phyloP scores from a whole-genome alignment of 2,888 invertebrate genomes.

The Trichacis sp. region DNA sequence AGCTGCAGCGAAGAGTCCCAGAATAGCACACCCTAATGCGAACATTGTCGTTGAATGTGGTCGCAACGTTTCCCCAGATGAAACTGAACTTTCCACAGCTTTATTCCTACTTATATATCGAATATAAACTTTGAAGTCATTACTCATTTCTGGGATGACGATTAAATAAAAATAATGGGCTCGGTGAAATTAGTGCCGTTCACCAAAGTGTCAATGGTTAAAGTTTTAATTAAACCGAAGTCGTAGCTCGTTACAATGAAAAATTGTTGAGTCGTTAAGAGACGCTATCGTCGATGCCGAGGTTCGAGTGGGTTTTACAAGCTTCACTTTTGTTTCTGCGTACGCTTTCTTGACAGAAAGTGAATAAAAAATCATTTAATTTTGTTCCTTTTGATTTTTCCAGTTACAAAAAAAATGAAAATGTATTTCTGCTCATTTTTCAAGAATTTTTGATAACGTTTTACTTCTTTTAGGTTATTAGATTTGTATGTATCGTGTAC shows the following conservation, averaged over 20 bases:
- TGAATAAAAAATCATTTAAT: too few species aligned
- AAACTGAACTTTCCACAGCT: background rate
- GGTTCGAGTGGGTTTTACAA: slow-evolving; percentile 12
- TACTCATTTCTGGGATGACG: background rate
- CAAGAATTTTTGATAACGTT: too few species aligned
- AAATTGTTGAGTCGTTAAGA: slow-evolving; percentile 11
- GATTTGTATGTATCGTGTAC: too few species aligned
- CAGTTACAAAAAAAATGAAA: too few species aligned
- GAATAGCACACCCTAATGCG: background rate
- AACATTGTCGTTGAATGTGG: background rate
- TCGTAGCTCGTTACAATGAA: slow-evolving; percentile 18
- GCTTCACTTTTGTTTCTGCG: slow-evolving; percentile 6
- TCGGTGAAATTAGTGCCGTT: background rate
- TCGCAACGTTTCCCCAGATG: background rate
- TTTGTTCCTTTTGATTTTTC: too few species aligned
- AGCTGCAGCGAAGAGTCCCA: background rate
- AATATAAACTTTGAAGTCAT: background rate
- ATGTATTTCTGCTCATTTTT: too few species aligned
- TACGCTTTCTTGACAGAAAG: too few species aligned
- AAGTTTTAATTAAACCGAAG: slow-evolving; percentile 22
- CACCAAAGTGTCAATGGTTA: slow-evolving; percentile 12
- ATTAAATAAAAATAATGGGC: slow-evolving; percentile 15
- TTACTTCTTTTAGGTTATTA: too few species aligned
- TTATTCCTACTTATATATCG: slow-evolving; percentile 10
- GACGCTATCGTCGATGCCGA: background rate